Percentiles rank a stretch among this genome's conserved stretches.
These are phyloP conservation scores for Tokudaia muenninki DNA, from an alignment of 2,797 vertebrate species.

Conservation along the genomic window DNA sequence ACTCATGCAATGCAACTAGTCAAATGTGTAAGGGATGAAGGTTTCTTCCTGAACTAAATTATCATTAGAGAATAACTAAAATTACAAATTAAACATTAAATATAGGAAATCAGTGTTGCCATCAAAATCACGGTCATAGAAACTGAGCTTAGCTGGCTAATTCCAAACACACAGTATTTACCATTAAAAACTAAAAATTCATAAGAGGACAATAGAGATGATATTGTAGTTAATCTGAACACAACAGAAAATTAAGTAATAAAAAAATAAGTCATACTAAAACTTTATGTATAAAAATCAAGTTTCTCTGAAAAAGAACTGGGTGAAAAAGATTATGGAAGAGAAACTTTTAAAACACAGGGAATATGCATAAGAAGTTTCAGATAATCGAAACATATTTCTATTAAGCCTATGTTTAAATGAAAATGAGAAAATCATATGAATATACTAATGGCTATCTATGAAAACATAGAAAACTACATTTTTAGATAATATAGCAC, in stretches of 20 bases:
- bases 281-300: neutral
- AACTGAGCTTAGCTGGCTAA: neutral
- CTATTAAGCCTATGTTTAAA: neutral
- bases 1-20: neutral
- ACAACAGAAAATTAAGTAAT: neutral
- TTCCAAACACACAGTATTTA: neutral
- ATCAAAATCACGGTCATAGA: neutral
- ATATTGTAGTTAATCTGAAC: neutral
- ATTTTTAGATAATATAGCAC: conserved; percentile 16
- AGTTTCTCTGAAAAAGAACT: neutral
- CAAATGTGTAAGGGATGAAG: neutral
- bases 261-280: neutral
- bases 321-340: neutral
- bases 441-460: neutral
- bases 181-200: neutral
- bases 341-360: neutral
- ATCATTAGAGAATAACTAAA: neutral
- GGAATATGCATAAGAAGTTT: neutral
- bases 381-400: neutral
- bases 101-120: neutral
- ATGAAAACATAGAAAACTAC: conserved; percentile 7
- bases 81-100: neutral
- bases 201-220: neutral
- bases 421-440: conserved; percentile 6
- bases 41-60: neutral